Conservation (phyloP, 1,140 invertebrate genomes). For the Zaprionus kolodkinae region DNA sequence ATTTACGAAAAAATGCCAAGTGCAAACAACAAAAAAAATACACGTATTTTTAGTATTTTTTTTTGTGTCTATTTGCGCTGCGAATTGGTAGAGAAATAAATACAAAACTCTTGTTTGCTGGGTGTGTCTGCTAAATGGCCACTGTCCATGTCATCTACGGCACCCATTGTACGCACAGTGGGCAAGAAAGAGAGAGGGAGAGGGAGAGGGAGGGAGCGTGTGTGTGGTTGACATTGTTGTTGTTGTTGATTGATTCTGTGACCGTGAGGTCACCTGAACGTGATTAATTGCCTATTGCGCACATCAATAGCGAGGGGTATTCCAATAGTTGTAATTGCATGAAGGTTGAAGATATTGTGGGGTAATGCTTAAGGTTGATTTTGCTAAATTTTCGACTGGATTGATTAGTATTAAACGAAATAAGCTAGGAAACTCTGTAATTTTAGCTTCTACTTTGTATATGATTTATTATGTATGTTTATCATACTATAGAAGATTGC, state of each 20-base stretch:
- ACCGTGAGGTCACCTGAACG: conserved; percentile 72
- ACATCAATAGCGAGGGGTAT: conserved; percentile 39
- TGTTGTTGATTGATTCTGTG: conserved; percentile 71
- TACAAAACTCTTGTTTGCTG: conserved; percentile 76
- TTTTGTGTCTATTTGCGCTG: conserved; percentile 52
- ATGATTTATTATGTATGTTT: too few relatives aligned
- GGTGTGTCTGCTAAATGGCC: conserved; percentile 78
- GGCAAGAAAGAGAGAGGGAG: neutral
- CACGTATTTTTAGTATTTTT: conserved; percentile 50
- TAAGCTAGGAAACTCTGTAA: too few relatives aligned
- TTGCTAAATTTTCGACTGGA: neutral
- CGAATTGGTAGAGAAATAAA: conserved; percentile 55
- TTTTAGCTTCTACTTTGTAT: neutral
- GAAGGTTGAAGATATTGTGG: neutral
- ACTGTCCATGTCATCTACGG: conserved; percentile 52
- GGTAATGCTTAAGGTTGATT: neutral
- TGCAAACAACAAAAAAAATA: conserved; percentile 36
- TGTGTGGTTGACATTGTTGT: conserved; percentile 31
- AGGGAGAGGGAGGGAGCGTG: neutral
- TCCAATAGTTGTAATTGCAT: neutral
- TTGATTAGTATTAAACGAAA: neutral
- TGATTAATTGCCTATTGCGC: conserved; percentile 71
- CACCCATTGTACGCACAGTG: conserved; percentile 2
- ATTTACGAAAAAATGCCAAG: conserved; percentile 46
- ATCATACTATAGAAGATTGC: too few relatives aligned